Evolutionary conservation across 2,888 invertebrate genomes (phyloP).

Genomic region (Apamea monoglypha): DNA sequence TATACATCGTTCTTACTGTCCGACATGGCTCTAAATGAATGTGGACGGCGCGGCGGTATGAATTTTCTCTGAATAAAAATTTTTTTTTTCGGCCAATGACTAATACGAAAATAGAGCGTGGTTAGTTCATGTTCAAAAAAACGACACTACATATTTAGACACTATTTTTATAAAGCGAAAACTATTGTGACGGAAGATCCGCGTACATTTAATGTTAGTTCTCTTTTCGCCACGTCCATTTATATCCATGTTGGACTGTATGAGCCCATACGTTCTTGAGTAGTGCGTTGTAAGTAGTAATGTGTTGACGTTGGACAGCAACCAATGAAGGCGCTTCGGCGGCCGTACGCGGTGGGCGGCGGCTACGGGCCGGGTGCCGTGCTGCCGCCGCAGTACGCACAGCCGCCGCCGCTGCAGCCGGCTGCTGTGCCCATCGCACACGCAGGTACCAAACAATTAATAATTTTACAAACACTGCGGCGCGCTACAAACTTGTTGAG

Average conservation of each 20-base stretch:
- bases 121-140: neutral
- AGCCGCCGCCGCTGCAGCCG: conserved; percentile 78
- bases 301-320: conserved; percentile 68
- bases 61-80: neutral
- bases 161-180: neutral
- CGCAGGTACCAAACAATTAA: conserved; percentile 35
- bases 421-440: conserved; percentile 69
- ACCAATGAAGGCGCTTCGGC: conserved; percentile 84
- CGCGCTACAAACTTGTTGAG: neutral
- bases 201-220: neutral
- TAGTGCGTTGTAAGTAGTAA: conserved; percentile 36
- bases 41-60: neutral
- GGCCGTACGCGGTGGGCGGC: conserved; percentile 80
- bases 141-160: neutral
- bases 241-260: conserved; percentile 5
- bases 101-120: neutral
- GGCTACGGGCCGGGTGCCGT: conserved; percentile 79
- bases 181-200: neutral
- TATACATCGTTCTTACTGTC: neutral
- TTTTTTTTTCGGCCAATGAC: neutral
- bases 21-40: neutral
- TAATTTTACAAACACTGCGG: neutral
- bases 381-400: conserved; percentile 78
- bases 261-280: neutral
- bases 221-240: neutral